A percentile compares a stretch with the other conserved stretches of the same genome.
Evolutionary conservation across 2,113 vertebrate genomes (phyloP).

Genomic region (Scomber scombrus): DNA sequence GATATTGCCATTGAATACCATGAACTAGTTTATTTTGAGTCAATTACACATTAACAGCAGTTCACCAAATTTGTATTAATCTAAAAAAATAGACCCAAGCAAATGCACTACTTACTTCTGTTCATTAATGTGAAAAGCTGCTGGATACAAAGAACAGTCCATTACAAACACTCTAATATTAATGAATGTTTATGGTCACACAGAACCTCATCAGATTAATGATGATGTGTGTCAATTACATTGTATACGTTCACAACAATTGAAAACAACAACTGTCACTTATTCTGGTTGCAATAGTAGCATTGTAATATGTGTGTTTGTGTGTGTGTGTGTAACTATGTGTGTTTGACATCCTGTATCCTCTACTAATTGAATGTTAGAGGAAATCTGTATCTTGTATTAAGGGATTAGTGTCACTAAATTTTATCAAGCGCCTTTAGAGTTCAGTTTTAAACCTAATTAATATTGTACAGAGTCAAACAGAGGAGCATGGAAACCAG

Average conservation of each 20-base stretch:
- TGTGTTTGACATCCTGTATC: neutral
- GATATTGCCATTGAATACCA: too few relatives aligned
- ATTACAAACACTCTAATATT: too few relatives aligned
- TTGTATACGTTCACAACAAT: neutral
- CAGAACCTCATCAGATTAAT: too few relatives aligned
- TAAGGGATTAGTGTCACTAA: constrained; percentile 51
- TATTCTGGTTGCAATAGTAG: neutral
- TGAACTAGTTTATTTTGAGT: too few relatives aligned
- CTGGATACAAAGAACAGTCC: neutral
- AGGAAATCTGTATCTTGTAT: constrained; percentile 42
- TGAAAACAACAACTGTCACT: neutral
- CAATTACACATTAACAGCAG: too few relatives aligned
- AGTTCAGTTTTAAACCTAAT: constrained; percentile 62
- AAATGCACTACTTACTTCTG: too few relatives aligned
- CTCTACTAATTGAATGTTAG: constrained; percentile 16
- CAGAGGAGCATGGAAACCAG: constrained; percentile 26
- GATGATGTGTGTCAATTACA: too few relatives aligned
- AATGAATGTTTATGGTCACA: neutral
- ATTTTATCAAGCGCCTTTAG: constrained; percentile 53
- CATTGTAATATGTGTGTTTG: neutral
- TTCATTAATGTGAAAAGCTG: too few relatives aligned
- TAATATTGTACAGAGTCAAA: constrained; percentile 58
- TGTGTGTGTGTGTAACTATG: neutral
- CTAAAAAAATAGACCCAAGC: too few relatives aligned
- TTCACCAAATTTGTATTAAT: too few relatives aligned